phyloP scores from a whole-genome alignment of 1,140 invertebrate species.

The Gonatopus flavifemur region DNA sequence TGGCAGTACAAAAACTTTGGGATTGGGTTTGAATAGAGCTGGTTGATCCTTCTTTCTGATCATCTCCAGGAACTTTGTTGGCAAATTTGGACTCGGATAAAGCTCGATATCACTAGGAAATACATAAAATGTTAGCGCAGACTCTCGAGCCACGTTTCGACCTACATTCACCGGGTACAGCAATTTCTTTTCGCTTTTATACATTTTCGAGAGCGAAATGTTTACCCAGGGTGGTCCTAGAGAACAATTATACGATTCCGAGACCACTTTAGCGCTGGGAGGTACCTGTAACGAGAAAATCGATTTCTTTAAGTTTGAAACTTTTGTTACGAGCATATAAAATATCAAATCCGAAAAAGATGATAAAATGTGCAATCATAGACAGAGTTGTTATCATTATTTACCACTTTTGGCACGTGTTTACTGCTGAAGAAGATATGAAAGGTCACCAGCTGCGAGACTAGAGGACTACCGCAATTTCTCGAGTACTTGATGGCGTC shows the following conservation, averaged over 20 bases:
- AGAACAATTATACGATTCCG: slow-evolving; percentile 70
- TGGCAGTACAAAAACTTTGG: slow-evolving; percentile 78
- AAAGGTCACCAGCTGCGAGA: slow-evolving; percentile 78
- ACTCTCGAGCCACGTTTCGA: slow-evolving; percentile 80
- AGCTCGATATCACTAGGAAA: slow-evolving; percentile 87
- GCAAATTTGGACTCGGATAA: slow-evolving; percentile 80
- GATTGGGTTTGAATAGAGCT: slow-evolving; percentile 66
- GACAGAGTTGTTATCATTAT: slow-evolving; percentile 22
- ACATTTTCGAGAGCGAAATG: slow-evolving; percentile 66
- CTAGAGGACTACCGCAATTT: slow-evolving; percentile 63
- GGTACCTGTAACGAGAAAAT: slow-evolving; percentile 63
- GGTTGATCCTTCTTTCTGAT: slow-evolving; percentile 69
- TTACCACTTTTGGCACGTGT: slow-evolving; percentile 76
- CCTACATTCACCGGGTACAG: slow-evolving; percentile 88
- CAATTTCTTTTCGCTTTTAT: slow-evolving; percentile 77
- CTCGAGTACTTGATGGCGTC: slow-evolving; percentile 63
- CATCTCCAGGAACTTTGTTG: slow-evolving; percentile 79
- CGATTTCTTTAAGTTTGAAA: neutral
- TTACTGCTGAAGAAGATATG: slow-evolving; percentile 85
- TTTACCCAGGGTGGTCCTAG: slow-evolving; percentile 70
- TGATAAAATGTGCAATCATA: too few species aligned
- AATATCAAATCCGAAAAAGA: too few species aligned
- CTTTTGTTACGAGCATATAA: neutral
- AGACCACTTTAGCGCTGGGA: slow-evolving; percentile 63
- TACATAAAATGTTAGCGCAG: slow-evolving; percentile 79